Conservation (phyloP, 1,140 invertebrate genomes). For the Anoplolepis gracilipes region DNA sequence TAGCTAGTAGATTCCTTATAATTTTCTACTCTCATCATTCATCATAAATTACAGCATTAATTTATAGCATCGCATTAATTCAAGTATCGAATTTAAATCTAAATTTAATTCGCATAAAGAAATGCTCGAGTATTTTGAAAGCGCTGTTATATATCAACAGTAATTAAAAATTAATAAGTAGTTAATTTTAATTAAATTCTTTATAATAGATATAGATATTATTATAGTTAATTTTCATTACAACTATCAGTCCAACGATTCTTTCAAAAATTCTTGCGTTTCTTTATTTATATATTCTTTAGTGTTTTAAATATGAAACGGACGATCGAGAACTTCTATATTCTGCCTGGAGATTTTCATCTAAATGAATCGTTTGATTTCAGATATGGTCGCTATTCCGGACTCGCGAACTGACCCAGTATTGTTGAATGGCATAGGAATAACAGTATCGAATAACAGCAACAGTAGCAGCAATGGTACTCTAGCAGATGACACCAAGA, state of each 20-base stretch:
- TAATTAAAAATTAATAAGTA: too few species aligned
- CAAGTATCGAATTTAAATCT: too few species aligned
- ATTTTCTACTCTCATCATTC: too few species aligned
- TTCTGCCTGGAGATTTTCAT: not conserved
- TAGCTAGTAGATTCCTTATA: too few species aligned
- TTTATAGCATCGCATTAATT: too few species aligned
- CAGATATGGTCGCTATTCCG: conserved; percentile 83
- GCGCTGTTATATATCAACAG: too few species aligned
- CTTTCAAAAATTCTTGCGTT: not conserved
- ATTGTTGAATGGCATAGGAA: conserved; percentile 71
- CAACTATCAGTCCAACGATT: not conserved
- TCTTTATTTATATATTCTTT: not conserved
- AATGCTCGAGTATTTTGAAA: too few species aligned
- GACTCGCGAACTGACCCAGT: conserved; percentile 78
- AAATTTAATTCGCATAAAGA: too few species aligned
- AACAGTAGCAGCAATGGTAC: conserved; percentile 48
- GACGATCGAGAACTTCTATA: not conserved
- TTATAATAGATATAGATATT: not conserved
- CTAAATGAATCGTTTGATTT: conserved; percentile 24
- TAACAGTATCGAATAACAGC: conserved; percentile 57
- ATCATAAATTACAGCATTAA: too few species aligned
- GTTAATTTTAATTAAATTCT: too few species aligned
- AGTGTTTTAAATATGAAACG: not conserved
- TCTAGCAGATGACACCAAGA: conserved; percentile 16
- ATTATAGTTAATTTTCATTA: not conserved